Percentiles rank a stretch among this genome's conserved stretches.
Evolutionary conservation across 2,888 invertebrate species (phyloP).

Genomic region (Pyrocoelia pectoralis): DNA sequence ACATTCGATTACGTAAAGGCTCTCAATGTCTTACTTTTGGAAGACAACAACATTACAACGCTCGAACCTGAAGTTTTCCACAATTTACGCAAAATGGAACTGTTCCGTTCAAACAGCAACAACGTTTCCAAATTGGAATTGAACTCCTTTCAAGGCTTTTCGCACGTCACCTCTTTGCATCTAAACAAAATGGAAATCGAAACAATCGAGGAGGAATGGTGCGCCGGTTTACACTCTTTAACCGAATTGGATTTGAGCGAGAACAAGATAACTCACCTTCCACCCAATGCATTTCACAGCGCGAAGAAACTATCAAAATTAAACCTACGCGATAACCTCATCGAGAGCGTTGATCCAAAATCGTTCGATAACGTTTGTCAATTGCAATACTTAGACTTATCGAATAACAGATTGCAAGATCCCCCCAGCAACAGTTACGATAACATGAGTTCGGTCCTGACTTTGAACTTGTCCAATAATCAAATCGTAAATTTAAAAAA

Average conservation of each 20-base stretch:
- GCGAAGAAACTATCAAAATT: slow-evolving; percentile 66
- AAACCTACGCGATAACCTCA: slow-evolving; percentile 73
- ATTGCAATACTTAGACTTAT: slow-evolving; percentile 70
- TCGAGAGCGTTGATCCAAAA: slow-evolving; percentile 64
- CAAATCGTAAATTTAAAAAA: background rate
- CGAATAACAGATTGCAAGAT: slow-evolving; percentile 66
- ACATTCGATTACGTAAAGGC: slow-evolving; percentile 13
- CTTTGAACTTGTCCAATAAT: slow-evolving; percentile 2
- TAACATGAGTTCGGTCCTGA: slow-evolving; percentile 9
- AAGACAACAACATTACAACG: slow-evolving; percentile 12
- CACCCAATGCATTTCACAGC: slow-evolving; percentile 55
- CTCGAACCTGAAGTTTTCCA: slow-evolving; percentile 4
- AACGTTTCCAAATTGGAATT: slow-evolving; percentile 4
- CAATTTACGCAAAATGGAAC: slow-evolving; percentile 11
- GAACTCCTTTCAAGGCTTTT: slow-evolving; percentile 23
- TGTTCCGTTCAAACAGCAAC: slow-evolving; percentile 12
- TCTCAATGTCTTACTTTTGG: slow-evolving; percentile 10
- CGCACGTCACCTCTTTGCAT: slow-evolving; percentile 4
- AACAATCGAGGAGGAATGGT: slow-evolving; percentile 18
- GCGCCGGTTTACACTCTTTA: slow-evolving; percentile 47
- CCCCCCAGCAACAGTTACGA: background rate
- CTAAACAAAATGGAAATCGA: slow-evolving; percentile 16
- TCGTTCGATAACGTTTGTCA: slow-evolving; percentile 63
- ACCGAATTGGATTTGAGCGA: slow-evolving; percentile 71
- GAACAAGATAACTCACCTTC: slow-evolving; percentile 62